Base-by-base conservation (phyloP, 2,797 vertebrate species). In the Platyrinchus mystaceus region DNA sequence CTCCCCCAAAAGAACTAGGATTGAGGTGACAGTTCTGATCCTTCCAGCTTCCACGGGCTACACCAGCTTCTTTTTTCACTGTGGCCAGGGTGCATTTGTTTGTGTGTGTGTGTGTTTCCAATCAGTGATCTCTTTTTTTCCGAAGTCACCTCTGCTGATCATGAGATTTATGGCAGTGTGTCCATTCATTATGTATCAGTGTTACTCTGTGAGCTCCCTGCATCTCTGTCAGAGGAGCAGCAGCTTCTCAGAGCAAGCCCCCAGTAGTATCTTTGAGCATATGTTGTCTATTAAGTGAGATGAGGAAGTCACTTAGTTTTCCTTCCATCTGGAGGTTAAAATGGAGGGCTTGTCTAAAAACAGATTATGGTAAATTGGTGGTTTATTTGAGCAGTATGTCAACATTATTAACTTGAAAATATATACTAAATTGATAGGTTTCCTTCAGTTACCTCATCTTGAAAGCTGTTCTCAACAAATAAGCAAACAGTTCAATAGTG, bases 361-460 rank as follows among this genome's bases (percentile, higher is more conserved):
- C 97, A 97, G 97, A 97, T 95, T 97, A 97, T 84, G 88, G 94
- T 96, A 97, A 97, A 97, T 95, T 94, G 92, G 96, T 96, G 83
- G 76, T 95, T 98, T 97, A 97, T 98, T 97, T 97, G 95, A 97
- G 93, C 95, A 96, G 88, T 92, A 94, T 97, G 96, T 96, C 96
- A 97, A 95, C 82, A 79, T 97, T 97, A 97, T 97, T 97, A 96
- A 95, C 96, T 97, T 95, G 76, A 95, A 94, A 96, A 95, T 95
- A 94, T 83, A 90, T 85, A 89, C 90, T 94, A 91, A 96, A 97
- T 95, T 94, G 96, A 97, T 97, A 96, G 90, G 74, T 96, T 97
- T 97, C 87, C 96, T 97, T 97, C 96, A 97, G 97, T 97, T 97
- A 94, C 95, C 92, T 97, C 93, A 94, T 97, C 90, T 77, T 94